Percentiles rank a stretch among this genome's conserved stretches.
Evolutionary conservation across 1,140 invertebrate genomes (phyloP).

Genomic region (Hyposmocoma kahamanoa): DNA sequence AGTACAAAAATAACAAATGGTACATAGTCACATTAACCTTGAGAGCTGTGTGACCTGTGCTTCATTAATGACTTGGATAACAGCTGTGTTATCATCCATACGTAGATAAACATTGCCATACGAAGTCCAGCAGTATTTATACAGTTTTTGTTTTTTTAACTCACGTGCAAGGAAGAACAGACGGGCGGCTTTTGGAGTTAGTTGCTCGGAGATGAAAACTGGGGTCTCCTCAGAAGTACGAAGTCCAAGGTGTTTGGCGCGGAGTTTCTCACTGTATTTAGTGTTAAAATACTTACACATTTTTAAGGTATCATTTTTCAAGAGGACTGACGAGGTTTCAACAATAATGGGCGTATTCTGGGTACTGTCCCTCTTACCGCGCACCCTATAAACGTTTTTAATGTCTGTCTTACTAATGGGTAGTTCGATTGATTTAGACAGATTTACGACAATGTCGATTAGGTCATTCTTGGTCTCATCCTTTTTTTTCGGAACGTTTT

Average conservation of each 20-base stretch:
- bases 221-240: neutral
- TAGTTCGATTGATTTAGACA: neutral
- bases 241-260: conserved; percentile 4
- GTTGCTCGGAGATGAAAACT: conserved; percentile 4
- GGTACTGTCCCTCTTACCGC: neutral
- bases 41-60: conserved; percentile 1
- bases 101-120: neutral
- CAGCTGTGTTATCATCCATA: neutral
- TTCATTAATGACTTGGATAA: conserved; percentile 3
- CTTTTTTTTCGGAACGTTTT: conserved; percentile 1
- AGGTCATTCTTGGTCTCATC: neutral
- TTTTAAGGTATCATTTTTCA: neutral
- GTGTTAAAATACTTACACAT: neutral
- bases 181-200: conserved; percentile 1
- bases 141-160: neutral
- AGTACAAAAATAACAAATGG: too few species aligned
- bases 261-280: neutral
- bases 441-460: neutral
- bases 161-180: conserved; percentile 4
- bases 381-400: neutral
- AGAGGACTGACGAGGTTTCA: neutral
- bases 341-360: neutral
- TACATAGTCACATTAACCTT: neutral
- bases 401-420: neutral
- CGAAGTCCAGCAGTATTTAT: conserved; percentile 8